Conservation (phyloP, 2,113 vertebrate genomes). For the Dasypus novemcinctus region DNA sequence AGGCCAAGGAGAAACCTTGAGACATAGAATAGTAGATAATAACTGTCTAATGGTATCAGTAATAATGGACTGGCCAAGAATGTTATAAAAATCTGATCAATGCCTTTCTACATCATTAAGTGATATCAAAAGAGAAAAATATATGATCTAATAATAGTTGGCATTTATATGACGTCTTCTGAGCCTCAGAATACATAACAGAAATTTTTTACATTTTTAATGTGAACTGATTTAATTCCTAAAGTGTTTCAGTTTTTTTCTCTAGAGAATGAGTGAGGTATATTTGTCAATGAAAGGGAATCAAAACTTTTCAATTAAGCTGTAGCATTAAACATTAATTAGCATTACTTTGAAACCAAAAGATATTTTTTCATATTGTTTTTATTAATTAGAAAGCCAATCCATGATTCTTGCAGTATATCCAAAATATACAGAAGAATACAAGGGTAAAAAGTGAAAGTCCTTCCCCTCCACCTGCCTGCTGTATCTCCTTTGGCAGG, state of each 20-base stretch:
- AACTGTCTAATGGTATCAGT: not conserved
- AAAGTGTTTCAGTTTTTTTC: not conserved
- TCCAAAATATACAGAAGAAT: not conserved
- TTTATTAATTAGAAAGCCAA: constrained; percentile 22
- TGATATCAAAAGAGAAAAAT: not conserved
- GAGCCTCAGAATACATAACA: not conserved
- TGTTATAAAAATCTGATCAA: not conserved
- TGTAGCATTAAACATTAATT: constrained; percentile 11
- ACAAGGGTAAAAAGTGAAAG: not conserved
- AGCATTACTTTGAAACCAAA: not conserved
- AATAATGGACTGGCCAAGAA: not conserved
- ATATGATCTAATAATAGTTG: not conserved
- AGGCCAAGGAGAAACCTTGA: constrained; percentile 9
- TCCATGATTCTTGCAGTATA: not conserved
- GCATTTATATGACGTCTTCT: not conserved
- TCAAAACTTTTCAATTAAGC: not conserved
- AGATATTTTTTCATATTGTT: constrained; percentile 14
- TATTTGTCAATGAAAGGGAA: not conserved
- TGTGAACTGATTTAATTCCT: constrained; percentile 12
- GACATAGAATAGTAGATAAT: constrained; percentile 12
- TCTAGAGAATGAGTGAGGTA: not conserved
- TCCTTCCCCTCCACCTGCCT: not conserved
- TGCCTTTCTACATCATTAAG: constrained; percentile 20
- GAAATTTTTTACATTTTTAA: not conserved
- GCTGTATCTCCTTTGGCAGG: not conserved